Percentiles rank a stretch among this genome's conserved stretches.
phyloP scores from a whole-genome alignment of 2,113 vertebrate genomes.

The Sphyrna mokarran region DNA sequence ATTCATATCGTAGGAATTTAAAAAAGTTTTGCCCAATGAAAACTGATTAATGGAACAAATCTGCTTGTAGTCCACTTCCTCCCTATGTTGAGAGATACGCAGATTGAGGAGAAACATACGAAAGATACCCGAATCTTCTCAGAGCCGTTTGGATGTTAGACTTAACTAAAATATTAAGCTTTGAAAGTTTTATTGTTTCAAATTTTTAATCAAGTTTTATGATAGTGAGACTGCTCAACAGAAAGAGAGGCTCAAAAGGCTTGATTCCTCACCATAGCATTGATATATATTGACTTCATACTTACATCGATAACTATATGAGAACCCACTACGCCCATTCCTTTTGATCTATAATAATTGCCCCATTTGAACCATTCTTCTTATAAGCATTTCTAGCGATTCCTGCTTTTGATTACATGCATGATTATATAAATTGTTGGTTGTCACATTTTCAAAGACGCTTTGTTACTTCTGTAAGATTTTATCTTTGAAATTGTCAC shows the following conservation, averaged over 20 bases:
- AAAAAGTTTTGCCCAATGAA: not conserved
- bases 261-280: not conserved
- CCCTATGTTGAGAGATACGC: not conserved
- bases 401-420: not conserved
- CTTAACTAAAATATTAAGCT: not conserved
- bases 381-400: not conserved
- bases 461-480: not conserved
- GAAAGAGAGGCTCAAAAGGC: not conserved
- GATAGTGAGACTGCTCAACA: not conserved
- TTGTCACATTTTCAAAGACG: slow-evolving; percentile 20
- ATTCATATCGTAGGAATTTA: not conserved
- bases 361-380: not conserved
- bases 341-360: not conserved
- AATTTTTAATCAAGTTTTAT: not conserved
- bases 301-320: not conserved
- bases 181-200: not conserved
- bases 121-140: no score
- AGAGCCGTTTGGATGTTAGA: no score
- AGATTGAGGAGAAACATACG: not conserved
- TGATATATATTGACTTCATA: not conserved
- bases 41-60: slow-evolving; percentile 24
- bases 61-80: not conserved
- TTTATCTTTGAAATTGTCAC: slow-evolving; percentile 26
- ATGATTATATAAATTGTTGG: slow-evolving; percentile 2
- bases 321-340: not conserved